phyloP scores from a whole-genome alignment of 2,888 invertebrate species.

The Acleris cristana region DNA sequence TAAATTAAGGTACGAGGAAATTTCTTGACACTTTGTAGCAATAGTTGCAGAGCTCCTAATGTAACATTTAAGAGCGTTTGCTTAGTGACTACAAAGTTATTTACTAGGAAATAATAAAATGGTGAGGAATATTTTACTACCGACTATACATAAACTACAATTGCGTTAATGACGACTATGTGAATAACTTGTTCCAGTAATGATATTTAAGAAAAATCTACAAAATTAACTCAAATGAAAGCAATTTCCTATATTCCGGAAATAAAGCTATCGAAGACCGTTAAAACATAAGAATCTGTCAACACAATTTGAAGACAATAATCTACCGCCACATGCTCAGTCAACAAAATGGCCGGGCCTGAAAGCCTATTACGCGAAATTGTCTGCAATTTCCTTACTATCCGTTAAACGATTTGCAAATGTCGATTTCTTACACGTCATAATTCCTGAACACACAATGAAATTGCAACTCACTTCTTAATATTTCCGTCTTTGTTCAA shows the following conservation, averaged over 20 bases:
- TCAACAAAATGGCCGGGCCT: constrained; percentile 54
- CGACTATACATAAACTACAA: too few species aligned
- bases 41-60: constrained; percentile 8
- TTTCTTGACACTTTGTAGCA: constrained; percentile 35
- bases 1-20: constrained; percentile 22
- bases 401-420: constrained; percentile 80
- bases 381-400: constrained; percentile 78
- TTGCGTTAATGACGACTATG: too few species aligned
- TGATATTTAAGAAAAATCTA: background rate
- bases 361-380: constrained; percentile 76
- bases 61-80: constrained; percentile 6
- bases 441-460: constrained; percentile 81
- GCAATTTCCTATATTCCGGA: background rate
- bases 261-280: constrained; percentile 21
- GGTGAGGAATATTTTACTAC: too few species aligned
- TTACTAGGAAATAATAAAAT: background rate
- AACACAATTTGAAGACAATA: constrained; percentile 42
- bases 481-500: constrained; percentile 66
- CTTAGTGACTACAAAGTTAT: constrained; percentile 14
- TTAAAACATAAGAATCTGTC: constrained; percentile 34
- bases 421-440: constrained; percentile 80
- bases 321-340: constrained; percentile 47
- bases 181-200: background rate
- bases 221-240: background rate
- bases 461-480: constrained; percentile 78